These are phyloP conservation scores for Arbacia lixula DNA, from an alignment of 53 echinoderm and acorn worm species.

Conservation along the genomic window DNA sequence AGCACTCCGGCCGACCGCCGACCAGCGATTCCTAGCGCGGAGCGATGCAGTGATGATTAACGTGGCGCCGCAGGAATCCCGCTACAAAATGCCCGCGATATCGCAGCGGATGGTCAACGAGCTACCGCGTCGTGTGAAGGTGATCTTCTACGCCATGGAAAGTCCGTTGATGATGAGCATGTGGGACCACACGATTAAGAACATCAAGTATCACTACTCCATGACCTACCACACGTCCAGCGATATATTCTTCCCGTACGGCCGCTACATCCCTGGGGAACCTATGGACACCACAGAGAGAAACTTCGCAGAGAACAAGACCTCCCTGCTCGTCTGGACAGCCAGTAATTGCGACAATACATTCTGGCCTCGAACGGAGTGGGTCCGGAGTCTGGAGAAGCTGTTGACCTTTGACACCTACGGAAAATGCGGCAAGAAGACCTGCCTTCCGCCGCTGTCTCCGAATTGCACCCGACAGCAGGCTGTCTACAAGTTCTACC, in stretches of 20 bases:
- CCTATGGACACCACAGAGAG: constrained; percentile 56
- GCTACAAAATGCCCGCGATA: constrained; percentile 57
- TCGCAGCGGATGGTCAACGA: constrained; percentile 45
- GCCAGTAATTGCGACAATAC: constrained; percentile 88
- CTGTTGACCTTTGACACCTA: constrained; percentile 74
- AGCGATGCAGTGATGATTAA: constrained; percentile 81
- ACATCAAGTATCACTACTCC: constrained; percentile 77
- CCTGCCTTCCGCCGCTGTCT: constrained; percentile 78
- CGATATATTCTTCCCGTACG: constrained; percentile 75
- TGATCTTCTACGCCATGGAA: constrained; percentile 84
- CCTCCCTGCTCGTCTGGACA: constrained; percentile 74
- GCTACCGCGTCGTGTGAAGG: constrained; percentile 62
- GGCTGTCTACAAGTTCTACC: constrained; percentile 79
- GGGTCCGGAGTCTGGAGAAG: constrained; percentile 67
- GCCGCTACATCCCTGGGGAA: constrained; percentile 58
- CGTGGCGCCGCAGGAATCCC: constrained; percentile 72
- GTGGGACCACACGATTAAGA: constrained; percentile 76
- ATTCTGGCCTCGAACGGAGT: constrained; percentile 85
- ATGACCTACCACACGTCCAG: constrained; percentile 78
- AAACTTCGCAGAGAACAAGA: constrained; percentile 70
- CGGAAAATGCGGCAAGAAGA: constrained; percentile 69
- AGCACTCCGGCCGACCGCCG: constrained; percentile 59
- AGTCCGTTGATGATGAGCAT: constrained; percentile 83
- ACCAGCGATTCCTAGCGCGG: constrained; percentile 62
- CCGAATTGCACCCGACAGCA: constrained; percentile 69